Conservation (phyloP, 37 sponge, comb jelly and placozoan species). For the Aplysina aerophoba region DNA sequence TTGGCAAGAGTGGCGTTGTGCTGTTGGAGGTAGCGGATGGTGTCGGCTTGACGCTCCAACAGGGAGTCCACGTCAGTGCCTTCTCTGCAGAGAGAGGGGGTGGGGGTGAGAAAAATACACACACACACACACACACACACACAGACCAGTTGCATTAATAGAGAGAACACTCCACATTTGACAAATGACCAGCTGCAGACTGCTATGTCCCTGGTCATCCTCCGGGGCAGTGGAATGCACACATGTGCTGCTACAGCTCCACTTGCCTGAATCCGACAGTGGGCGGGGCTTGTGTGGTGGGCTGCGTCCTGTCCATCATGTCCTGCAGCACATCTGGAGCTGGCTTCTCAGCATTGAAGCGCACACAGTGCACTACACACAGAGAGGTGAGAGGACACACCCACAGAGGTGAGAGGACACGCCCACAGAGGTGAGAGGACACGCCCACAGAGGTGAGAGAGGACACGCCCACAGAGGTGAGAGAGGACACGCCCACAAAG, state of each 20-base stretch:
- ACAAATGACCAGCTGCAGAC: not conserved
- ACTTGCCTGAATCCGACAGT: conserved; percentile 70
- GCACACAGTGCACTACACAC: conserved; percentile 44
- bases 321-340: conserved; percentile 68
- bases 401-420: too few species aligned
- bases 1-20: conserved; percentile 91
- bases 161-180: not conserved
- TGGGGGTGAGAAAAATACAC: not conserved
- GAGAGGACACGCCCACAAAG: too few species aligned
- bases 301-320: conserved; percentile 32
- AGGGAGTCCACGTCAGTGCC: conserved; percentile 82
- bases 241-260: not conserved
- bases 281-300: conserved; percentile 45
- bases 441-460: too few species aligned
- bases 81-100: conserved; percentile 48
- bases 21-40: conserved; percentile 94
- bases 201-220: too few species aligned
- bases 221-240: not conserved
- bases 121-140: too few species aligned
- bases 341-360: conserved; percentile 47
- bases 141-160: too few species aligned
- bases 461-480: too few species aligned
- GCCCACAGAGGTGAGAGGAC: too few species aligned
- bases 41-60: conserved; percentile 93
- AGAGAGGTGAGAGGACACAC: not conserved